Evolutionary conservation across 2,797 vertebrate genomes (phyloP), one percentile per base, ranked within the genome.

Genomic region (Harpagifer antarcticus): DNA sequence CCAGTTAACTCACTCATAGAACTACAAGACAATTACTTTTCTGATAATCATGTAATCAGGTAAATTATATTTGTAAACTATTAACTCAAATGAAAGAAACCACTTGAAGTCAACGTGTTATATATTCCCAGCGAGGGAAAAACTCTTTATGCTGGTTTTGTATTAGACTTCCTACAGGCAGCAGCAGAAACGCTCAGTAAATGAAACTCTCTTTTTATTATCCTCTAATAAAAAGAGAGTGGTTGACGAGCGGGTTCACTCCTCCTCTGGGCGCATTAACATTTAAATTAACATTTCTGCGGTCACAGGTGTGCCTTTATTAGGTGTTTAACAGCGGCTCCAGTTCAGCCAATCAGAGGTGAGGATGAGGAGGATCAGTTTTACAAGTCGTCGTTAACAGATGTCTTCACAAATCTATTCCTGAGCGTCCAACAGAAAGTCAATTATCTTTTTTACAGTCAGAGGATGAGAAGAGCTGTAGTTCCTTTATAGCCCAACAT

Each of bases 271-370:
- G 48, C 1, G 9, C 64, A 82, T 87, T 87, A 83, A 84, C 78
- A 87, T 89, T 84, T 83, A 80, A 88, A 87, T 88, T 11, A 89
- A 76, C 84, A 64, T 72, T 72, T 47, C 84, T 61, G 76, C 15
- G 19, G 80, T 68, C 80, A 64, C 91, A 89, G 87, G 87, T 90
- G 88, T 73, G 74, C 47, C 3, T 89, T 90, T 89, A 85, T 83
- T 82, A 63, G 81, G 55, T 44, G 14, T 83, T 87, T 85, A 87
- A 91, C 76, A 66, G 64, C 40, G 56, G 69, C 67, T 67, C 37
- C 3, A 1, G 56, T 75, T 73, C 60, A 13, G 69, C 85, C 87
- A 88, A 90, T 91, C 77, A 45, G 20, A 60, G 44, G 2, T 0
- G 55, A 66, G 84, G 75, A 86, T 67, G 1, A 47, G 78, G 53